These are phyloP conservation scores for Cydia fagiglandana DNA, from an alignment of 1,140 invertebrate genomes.

Conservation along the genomic window DNA sequence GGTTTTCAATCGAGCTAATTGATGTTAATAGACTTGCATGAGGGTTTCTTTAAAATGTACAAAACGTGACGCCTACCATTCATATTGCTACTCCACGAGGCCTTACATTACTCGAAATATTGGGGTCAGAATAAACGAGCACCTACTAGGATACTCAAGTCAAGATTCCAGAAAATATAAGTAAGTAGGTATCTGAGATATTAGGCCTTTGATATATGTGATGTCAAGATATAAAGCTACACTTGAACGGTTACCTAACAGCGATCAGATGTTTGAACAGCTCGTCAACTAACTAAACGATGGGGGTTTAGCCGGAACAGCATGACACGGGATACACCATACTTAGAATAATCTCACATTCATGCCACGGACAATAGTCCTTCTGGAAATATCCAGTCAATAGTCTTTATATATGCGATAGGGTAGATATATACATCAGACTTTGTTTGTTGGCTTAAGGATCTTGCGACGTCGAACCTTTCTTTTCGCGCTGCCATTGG, in stretches of 20 bases:
- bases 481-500: constrained; percentile 88
- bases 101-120: constrained; percentile 35
- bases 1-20: constrained; percentile 45
- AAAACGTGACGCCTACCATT: constrained; percentile 25
- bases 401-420: constrained; percentile 65
- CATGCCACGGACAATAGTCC: constrained; percentile 68
- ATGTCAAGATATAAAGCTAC: constrained; percentile 37
- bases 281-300: constrained; percentile 21
- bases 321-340: constrained; percentile 45
- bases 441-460: constrained; percentile 58
- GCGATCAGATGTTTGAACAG: neutral
- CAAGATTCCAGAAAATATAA: constrained; percentile 9
- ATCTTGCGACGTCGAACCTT: constrained; percentile 66
- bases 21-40: constrained; percentile 39
- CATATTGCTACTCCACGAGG: constrained; percentile 11
- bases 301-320: constrained; percentile 19
- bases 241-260: constrained; percentile 20
- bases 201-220: constrained; percentile 39
- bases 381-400: constrained; percentile 53
- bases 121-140: constrained; percentile 37
- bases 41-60: constrained; percentile 47
- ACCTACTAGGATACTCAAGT: constrained; percentile 31
- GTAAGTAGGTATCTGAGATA: constrained; percentile 29
- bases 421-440: constrained; percentile 70
- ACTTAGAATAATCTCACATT: constrained; percentile 69